These are phyloP conservation scores for Heliconius charithonia DNA, from an alignment of 2,888 invertebrate genomes.

Conservation along the genomic window DNA sequence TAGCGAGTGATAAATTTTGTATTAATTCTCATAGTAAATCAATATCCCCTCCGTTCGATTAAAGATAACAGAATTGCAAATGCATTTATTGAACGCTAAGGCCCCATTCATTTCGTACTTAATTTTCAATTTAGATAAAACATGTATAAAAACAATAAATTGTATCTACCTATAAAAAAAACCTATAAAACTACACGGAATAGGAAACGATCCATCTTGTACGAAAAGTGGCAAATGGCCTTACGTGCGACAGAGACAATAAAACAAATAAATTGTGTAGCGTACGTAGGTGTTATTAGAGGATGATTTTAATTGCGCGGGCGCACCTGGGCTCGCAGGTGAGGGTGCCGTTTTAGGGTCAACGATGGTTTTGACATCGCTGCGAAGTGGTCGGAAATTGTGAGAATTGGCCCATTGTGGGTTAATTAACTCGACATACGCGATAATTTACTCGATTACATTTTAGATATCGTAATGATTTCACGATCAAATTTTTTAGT, in stretches of 20 bases:
- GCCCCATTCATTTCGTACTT: constrained; percentile 50
- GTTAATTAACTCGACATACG: constrained; percentile 43
- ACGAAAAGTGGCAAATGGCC: constrained; percentile 55
- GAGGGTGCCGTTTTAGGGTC: constrained; percentile 76
- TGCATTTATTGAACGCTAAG: constrained; percentile 34
- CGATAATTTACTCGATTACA: constrained; percentile 36
- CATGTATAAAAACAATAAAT: constrained; percentile 57
- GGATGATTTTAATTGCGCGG: constrained; percentile 75
- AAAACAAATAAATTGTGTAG: constrained; percentile 71
- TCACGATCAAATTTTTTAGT: constrained; percentile 23
- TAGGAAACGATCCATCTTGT: constrained; percentile 63
- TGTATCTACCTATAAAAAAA: constrained; percentile 49
- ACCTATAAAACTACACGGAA: constrained; percentile 59
- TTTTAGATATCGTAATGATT: constrained; percentile 34
- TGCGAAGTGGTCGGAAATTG: constrained; percentile 57
- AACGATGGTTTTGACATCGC: constrained; percentile 69
- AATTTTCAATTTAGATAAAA: constrained; percentile 73
- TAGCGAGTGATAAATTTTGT: constrained; percentile 11
- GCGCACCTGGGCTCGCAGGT: constrained; percentile 81
- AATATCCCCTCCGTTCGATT: constrained; percentile 56
- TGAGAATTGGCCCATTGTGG: constrained; percentile 62
- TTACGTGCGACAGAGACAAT: constrained; percentile 61
- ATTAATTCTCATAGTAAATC: constrained; percentile 67
- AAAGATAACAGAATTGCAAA: constrained; percentile 46
- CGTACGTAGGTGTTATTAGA: constrained; percentile 66